Conservation (phyloP, 2,113 vertebrate species). For the Tragulus kanchil region DNA sequence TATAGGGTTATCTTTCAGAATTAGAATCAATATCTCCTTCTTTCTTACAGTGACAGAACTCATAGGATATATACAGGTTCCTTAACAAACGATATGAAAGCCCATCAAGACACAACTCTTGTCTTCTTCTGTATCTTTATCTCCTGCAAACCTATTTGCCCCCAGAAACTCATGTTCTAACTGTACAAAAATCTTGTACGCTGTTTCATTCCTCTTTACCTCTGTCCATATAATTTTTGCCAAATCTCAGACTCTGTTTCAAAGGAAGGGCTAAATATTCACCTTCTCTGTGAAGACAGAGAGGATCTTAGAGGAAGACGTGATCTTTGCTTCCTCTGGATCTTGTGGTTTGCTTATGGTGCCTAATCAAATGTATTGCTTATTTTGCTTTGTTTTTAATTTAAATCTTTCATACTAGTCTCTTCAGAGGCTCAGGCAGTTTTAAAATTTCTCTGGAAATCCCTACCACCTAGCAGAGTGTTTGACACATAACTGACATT, state of each 20-base stretch:
- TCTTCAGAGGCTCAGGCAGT: background rate
- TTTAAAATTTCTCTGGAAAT: background rate
- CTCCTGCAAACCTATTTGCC: too few relatives aligned
- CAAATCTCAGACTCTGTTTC: background rate
- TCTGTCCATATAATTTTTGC: fast-evolving
- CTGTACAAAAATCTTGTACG: fast-evolving
- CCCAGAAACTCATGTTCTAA: background rate
- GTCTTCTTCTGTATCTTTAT: background rate
- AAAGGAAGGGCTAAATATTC: fast-evolving
- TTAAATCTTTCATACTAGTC: background rate
- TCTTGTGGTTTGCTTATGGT: fast-evolving
- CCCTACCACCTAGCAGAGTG: background rate
- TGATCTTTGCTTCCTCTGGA: background rate
- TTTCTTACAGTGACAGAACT: background rate
- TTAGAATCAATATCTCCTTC: background rate
- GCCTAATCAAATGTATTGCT: background rate
- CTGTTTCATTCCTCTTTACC: fast-evolving
- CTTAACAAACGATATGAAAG: fast-evolving
- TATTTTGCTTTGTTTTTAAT: background rate
- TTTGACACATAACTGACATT: background rate
- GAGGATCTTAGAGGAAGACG: too few relatives aligned
- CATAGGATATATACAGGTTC: too few relatives aligned
- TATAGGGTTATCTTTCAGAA: background rate
- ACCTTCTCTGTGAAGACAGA: fast-evolving
- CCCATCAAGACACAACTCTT: background rate